phyloP scores from a whole-genome alignment of 2,888 invertebrate genomes.

The Temnothorax unifasciatus region DNA sequence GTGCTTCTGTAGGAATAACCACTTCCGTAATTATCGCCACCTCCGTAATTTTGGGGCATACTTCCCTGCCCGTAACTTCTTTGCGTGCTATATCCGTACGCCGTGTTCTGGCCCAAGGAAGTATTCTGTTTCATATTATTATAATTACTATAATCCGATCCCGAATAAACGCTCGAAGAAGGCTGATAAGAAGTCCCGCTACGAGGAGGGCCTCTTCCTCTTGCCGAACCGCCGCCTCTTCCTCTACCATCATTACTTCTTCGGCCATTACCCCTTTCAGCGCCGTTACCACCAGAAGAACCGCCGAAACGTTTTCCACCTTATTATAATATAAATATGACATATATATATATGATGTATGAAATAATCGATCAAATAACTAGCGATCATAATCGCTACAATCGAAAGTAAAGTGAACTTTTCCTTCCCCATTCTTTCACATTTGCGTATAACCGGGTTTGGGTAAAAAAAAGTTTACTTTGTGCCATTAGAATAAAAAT shows the following conservation, averaged over 20 bases:
- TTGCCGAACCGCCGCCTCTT: conserved; percentile 72
- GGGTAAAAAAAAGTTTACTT: not conserved
- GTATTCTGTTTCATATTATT: conserved; percentile 72
- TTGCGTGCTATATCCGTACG: conserved; percentile 79
- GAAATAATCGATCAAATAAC: not conserved
- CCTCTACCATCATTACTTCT: conserved; percentile 74
- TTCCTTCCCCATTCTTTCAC: not conserved
- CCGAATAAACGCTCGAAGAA: conserved; percentile 74
- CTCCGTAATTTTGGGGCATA: conserved; percentile 75
- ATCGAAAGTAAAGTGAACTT: not conserved
- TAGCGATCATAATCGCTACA: not conserved
- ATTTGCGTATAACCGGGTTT: not conserved
- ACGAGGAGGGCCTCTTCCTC: conserved; percentile 72
- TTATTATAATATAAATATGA: conserved; percentile 45
- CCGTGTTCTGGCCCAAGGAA: conserved; percentile 71
- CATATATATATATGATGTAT: not conserved
- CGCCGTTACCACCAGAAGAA: conserved; percentile 44
- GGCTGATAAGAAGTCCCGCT: conserved; percentile 77
- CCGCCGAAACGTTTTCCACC: conserved; percentile 78
- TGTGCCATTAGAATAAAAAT: not conserved
- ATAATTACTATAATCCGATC: conserved; percentile 78
- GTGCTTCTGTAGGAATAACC: conserved; percentile 79
- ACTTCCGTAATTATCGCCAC: conserved; percentile 77
- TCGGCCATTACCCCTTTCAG: conserved; percentile 69
- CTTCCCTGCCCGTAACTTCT: conserved; percentile 76